Conservation (phyloP, 2,113 vertebrate species). For the Scytalopus superciliaris region DNA sequence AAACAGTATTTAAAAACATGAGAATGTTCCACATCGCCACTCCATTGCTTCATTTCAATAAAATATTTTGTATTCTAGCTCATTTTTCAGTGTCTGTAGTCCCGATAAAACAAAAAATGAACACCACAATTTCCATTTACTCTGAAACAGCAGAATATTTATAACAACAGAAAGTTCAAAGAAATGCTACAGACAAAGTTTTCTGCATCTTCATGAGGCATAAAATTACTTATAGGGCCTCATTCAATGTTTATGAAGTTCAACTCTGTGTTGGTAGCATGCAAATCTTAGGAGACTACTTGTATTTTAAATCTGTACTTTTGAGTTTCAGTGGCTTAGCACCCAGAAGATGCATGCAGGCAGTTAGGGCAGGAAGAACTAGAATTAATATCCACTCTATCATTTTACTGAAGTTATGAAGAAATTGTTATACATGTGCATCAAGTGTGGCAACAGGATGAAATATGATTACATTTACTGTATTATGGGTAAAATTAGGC, state of each 20-base stretch:
- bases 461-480: neutral
- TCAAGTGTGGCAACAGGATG: neutral
- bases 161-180: neutral
- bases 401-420: neutral
- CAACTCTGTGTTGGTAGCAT: neutral
- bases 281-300: neutral
- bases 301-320: neutral
- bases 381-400: neutral
- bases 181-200: neutral
- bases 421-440: fast-evolving
- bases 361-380: neutral
- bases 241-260: neutral
- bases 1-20: neutral
- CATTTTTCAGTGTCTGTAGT: neutral
- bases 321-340: neutral
- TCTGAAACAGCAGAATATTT: neutral
- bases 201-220: neutral
- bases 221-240: neutral
- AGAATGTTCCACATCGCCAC: neutral
- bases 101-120: neutral
- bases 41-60: neutral
- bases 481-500: neutral
- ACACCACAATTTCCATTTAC: neutral
- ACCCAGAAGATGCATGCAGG: neutral
- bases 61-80: neutral